Evolutionary conservation across 2,888 invertebrate species (phyloP).

Genomic region (Calameuta filiformis): DNA sequence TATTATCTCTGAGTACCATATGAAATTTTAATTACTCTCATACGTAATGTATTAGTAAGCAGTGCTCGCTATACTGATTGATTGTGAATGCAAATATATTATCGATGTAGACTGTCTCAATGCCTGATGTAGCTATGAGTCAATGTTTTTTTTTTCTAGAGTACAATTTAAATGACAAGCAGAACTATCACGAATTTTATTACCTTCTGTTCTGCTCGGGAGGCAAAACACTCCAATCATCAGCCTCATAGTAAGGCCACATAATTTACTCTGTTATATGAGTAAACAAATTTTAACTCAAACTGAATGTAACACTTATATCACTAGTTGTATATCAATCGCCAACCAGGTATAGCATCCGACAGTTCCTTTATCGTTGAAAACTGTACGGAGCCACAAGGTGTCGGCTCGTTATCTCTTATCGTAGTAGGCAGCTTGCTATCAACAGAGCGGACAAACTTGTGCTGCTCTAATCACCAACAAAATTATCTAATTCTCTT

Average conservation of each 20-base stretch:
- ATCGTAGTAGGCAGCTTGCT: constrained; percentile 51
- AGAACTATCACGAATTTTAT: constrained; percentile 24
- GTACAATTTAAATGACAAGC: background rate
- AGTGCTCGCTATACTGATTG: background rate
- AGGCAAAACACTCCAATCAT: constrained; percentile 87
- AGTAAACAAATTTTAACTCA: constrained; percentile 19
- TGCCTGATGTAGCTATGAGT: background rate
- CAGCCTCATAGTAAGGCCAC: constrained; percentile 76
- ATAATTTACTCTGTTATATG: constrained; percentile 52
- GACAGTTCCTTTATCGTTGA: constrained; percentile 45
- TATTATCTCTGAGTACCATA: background rate
- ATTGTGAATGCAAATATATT: background rate
- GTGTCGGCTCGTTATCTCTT: constrained; percentile 59
- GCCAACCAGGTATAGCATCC: constrained; percentile 12
- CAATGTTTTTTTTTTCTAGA: background rate
- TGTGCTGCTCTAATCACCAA: constrained; percentile 9
- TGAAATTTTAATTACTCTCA: background rate
- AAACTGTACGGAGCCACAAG: constrained; percentile 40
- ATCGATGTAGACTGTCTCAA: background rate
- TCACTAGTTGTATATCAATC: constrained; percentile 37
- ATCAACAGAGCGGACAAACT: constrained; percentile 34
- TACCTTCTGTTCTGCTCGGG: constrained; percentile 89
- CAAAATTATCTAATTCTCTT: constrained; percentile 14
- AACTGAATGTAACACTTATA: constrained; percentile 25
- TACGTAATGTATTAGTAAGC: background rate